Percentiles rank a stretch among this genome's conserved stretches.
Conservation (phyloP, 2,797 vertebrate species). For the Buphagus erythrorhynchus region DNA sequence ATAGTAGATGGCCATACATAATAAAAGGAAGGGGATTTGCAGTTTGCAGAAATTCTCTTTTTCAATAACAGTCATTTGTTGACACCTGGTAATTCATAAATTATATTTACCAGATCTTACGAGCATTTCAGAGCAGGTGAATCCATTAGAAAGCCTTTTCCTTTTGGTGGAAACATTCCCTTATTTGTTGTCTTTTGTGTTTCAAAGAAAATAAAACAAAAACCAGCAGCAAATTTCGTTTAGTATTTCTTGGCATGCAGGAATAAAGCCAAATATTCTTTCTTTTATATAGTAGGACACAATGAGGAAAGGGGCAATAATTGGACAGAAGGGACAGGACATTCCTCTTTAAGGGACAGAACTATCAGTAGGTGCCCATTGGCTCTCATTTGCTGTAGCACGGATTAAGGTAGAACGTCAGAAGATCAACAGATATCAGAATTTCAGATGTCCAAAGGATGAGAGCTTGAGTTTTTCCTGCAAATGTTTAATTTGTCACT, state of each 20-base stretch:
- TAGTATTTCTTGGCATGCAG: background rate
- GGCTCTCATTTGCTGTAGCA: background rate
- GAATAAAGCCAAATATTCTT: background rate
- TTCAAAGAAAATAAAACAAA: background rate
- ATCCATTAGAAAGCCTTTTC: background rate
- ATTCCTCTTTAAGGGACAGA: background rate
- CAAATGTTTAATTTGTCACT: background rate
- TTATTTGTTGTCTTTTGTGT: background rate
- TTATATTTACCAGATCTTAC: background rate
- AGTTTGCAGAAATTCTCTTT: background rate
- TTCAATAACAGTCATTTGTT: background rate
- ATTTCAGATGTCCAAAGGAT: background rate
- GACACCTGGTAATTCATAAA: constrained; percentile 1
- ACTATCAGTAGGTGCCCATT: background rate
- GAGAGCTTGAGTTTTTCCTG: background rate
- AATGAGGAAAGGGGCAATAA: background rate
- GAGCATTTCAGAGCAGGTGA: background rate
- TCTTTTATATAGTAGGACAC: background rate
- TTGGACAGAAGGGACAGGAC: background rate
- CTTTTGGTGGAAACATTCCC: background rate
- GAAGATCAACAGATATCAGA: background rate
- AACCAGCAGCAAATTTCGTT: background rate
- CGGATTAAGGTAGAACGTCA: background rate
- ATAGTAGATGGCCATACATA: background rate
- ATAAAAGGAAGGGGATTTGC: background rate